Percentiles rank a stretch among this genome's conserved stretches.
phyloP scores from a whole-genome alignment of 2,797 vertebrate species.

The Malacoraja senta region DNA sequence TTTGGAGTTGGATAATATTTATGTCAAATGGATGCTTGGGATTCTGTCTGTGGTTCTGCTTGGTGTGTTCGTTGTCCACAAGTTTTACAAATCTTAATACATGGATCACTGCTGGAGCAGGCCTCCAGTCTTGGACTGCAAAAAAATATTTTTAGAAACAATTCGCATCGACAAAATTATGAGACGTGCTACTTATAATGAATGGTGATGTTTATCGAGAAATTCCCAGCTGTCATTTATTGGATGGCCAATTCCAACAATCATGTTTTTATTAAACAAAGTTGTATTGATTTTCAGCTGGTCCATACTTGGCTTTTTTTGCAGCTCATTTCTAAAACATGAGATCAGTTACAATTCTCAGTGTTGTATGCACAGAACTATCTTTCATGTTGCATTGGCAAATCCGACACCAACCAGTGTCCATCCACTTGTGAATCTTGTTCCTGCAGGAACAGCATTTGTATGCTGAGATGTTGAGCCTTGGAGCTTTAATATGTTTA shows the following conservation, averaged over 20 bases:
- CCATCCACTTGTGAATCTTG: neutral
- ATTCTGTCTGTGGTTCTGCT: conserved; percentile 51
- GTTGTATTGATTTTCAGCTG: neutral
- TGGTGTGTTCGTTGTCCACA: conserved; percentile 54
- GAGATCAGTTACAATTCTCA: neutral
- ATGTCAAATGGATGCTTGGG: conserved; percentile 49
- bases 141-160: conserved; percentile 4
- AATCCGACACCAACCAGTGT: neutral
- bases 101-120: conserved; percentile 4
- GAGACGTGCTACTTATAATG: conserved; percentile 30
- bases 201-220: neutral
- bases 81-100: conserved; percentile 56
- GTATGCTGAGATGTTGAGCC: neutral
- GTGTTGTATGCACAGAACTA: neutral
- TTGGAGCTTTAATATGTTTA: neutral
- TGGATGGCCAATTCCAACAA: conserved; percentile 23
- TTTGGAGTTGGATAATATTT: conserved; percentile 53
- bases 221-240: conserved; percentile 2
- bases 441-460: neutral
- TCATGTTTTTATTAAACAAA: neutral
- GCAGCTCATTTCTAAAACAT: neutral
- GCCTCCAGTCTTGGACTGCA: conserved; percentile 31
- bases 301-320: neutral
- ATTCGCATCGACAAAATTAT: conserved; percentile 18
- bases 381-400: neutral